phyloP scores from a whole-genome alignment of 2,888 invertebrate genomes.

The Pyrrhia umbra region DNA sequence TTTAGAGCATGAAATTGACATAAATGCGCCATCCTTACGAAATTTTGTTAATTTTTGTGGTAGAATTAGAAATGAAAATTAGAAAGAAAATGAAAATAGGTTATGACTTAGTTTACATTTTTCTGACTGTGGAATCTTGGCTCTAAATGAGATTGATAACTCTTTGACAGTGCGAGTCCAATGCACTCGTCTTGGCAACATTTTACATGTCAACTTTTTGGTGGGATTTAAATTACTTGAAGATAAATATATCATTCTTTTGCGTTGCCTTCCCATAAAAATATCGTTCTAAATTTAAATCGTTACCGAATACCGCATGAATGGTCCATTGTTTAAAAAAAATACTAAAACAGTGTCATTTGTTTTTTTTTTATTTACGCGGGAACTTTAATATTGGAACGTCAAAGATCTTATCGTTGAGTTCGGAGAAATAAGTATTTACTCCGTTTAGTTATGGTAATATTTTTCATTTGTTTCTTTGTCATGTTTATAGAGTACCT shows the following conservation, averaged over 20 bases:
- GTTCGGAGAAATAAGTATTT: slow-evolving; percentile 16
- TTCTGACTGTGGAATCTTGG: no score
- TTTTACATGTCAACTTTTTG: no score
- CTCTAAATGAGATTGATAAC: no score
- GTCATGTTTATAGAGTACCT: no score
- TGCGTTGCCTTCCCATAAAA: background rate
- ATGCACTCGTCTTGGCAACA: no score
- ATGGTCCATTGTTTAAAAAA: background rate
- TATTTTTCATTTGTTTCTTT: slow-evolving; percentile 24
- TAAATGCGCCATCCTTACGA: no score
- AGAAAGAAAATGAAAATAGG: no score
- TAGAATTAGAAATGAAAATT: no score
- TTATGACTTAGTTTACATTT: no score
- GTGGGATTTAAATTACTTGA: slow-evolving; percentile 9
- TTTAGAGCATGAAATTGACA: no score
- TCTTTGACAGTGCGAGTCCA: no score
- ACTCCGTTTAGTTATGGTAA: slow-evolving; percentile 18
- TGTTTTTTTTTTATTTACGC: background rate
- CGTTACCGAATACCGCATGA: background rate
- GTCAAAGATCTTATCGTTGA: slow-evolving; percentile 3
- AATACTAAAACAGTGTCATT: background rate
- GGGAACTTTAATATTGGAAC: slow-evolving; percentile 7
- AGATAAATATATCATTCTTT: slow-evolving; percentile 1
- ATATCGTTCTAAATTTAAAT: slow-evolving; percentile 8
- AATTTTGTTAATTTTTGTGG: no score